Evolutionary conservation across 2,888 invertebrate species (phyloP).

Genomic region (Seladonia tumulorum): DNA sequence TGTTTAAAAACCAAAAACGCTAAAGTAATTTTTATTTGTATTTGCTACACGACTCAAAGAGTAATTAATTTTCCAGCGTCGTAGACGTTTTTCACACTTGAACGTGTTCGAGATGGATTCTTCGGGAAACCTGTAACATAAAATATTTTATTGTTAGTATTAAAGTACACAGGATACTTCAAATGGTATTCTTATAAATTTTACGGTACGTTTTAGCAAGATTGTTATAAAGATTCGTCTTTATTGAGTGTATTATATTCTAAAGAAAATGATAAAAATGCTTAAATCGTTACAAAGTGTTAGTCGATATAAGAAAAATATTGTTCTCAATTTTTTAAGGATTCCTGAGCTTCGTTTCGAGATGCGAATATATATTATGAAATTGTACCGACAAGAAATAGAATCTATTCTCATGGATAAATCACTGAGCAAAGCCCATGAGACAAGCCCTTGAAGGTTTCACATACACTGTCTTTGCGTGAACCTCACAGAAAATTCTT

Average conservation of each 20-base stretch:
- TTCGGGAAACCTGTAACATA: not conserved
- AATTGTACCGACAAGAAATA: not conserved
- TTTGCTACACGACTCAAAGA: no score
- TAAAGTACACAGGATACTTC: not conserved
- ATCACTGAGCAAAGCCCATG: slow-evolving; percentile 30
- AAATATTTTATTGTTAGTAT: not conserved
- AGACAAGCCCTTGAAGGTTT: slow-evolving; percentile 33
- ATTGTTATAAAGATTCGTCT: not conserved
- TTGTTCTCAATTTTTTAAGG: not conserved
- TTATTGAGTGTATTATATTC: not conserved
- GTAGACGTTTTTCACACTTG: not conserved
- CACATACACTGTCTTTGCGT: slow-evolving; percentile 53
- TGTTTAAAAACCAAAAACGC: no score
- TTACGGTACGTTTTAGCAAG: not conserved
- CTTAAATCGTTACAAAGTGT: not conserved
- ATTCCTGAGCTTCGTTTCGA: not conserved
- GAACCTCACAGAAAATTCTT: slow-evolving; percentile 29
- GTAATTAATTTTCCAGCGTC: not conserved
- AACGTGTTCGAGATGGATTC: not conserved
- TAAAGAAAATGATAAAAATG: not conserved
- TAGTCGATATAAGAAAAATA: not conserved
- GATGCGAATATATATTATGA: not conserved
- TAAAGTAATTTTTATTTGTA: no score
- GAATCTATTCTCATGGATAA: slow-evolving; percentile 48
- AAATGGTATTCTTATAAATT: no score